Evolutionary conservation across 2,113 vertebrate species (phyloP).

Genomic region (Anhinga rufa): DNA sequence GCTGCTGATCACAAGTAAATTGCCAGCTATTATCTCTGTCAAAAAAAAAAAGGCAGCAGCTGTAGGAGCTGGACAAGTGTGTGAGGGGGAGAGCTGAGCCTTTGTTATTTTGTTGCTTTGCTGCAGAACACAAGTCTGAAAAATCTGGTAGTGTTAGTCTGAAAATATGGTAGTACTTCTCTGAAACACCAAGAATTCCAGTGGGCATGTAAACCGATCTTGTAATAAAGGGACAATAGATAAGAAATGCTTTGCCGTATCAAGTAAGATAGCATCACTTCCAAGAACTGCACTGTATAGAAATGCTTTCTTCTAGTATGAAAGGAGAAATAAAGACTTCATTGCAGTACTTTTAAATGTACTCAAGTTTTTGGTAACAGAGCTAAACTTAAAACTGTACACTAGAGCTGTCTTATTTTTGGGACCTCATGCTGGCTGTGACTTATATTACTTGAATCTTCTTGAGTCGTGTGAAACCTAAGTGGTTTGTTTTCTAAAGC

Average conservation of each 20-base stretch:
- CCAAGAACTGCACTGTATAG: neutral
- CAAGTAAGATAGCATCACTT: neutral
- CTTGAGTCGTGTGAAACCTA: neutral
- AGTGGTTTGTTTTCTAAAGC: neutral
- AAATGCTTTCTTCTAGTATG: constrained; percentile 12
- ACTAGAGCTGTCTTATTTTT: neutral
- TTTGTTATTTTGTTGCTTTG: neutral
- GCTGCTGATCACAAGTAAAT: neutral
- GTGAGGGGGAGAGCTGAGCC: neutral
- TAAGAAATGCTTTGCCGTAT: neutral
- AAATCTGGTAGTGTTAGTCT: neutral
- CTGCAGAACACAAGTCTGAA: neutral
- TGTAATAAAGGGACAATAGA: neutral
- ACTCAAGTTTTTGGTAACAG: neutral
- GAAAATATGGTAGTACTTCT: neutral
- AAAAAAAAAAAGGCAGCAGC: neutral
- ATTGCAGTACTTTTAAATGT: neutral
- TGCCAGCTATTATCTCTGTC: neutral
- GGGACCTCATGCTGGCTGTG: neutral
- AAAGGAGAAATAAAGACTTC: constrained; percentile 19
- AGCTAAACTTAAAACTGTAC: neutral
- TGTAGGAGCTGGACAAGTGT: neutral
- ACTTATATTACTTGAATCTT: neutral
- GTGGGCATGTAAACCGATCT: neutral
- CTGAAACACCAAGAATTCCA: neutral